Evolutionary conservation across 2,113 vertebrate genomes (phyloP), one percentile per base, ranked within the genome.

Genomic region (Dolichallabes microphthalmus): DNA sequence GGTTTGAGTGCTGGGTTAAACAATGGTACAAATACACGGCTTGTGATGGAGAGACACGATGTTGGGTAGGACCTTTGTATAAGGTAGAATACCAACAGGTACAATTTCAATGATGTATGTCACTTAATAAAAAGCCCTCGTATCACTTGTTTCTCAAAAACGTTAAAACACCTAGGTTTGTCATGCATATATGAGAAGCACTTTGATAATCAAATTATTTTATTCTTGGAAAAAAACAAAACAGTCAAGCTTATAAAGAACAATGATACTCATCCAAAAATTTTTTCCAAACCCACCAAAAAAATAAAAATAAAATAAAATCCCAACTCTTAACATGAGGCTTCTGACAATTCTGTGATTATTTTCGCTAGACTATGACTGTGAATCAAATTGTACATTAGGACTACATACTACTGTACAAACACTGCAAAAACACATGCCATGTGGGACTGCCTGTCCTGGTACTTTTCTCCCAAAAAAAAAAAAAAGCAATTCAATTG

Each of bases 221-320:
- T 88, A 87, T 90, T 87, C 32, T 88, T 83, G 86, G 63, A 82
- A 82, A 83, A 82, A 88, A 91, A 64, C 79, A 86, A 85, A 75
- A 85, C 25, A 61, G 61, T 74, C 88, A 89, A 55, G 60, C 78
- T 88, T 89, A 84, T 88, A 88, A 85, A 90, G 87, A 77, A 82
- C 82, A 52, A 82, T 71, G 66, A 87, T 83, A 89, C 69, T 87
- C 85, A 86, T 75, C 84, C 58, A 86, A 87, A 82, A 45, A 30
- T 17, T 66, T 1, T 66, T 58, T 45, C 68, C 66, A 68, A 82
- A 66, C 19, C 68, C 66, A 53, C 68, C 68, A 64, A 19, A 19
- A 53, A 64, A 86, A 78, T 3, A 50, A 50, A 61, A 76, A 22
- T 13, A 58, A 66, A 85, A 75, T 12, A 14, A 57, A 68, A 60